These are phyloP conservation scores for Amblyornis subalaris DNA, from an alignment of 2,113 vertebrate species.

Conservation along the genomic window DNA sequence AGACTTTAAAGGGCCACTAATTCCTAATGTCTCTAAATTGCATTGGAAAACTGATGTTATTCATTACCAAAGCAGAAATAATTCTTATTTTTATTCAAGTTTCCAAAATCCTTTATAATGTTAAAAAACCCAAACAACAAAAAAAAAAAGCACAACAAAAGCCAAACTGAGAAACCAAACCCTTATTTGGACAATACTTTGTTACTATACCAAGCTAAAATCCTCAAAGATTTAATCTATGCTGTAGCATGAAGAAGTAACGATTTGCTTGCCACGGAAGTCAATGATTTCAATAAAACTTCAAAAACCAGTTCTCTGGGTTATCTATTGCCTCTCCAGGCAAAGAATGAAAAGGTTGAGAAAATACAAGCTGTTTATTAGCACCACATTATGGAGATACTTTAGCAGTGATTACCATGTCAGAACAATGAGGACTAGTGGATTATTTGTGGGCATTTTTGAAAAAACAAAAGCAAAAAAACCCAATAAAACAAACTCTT, in stretches of 20 bases:
- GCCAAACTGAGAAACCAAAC: not conserved
- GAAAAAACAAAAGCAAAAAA: not conserved
- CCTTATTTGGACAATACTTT: not conserved
- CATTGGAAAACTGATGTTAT: not conserved
- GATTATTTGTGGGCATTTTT: not conserved
- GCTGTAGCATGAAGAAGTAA: not conserved
- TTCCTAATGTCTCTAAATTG: not conserved
- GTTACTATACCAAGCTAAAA: not conserved
- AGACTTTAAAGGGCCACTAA: slow-evolving; percentile 13
- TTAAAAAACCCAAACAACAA: not conserved
- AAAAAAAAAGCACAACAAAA: not conserved
- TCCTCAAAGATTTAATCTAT: slow-evolving; percentile 26
- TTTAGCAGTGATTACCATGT: not conserved
- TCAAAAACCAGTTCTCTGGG: slow-evolving; percentile 44
- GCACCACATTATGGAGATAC: not conserved
- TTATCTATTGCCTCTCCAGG: slow-evolving; percentile 25
- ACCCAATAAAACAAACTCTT: not conserved
- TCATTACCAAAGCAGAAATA: not conserved
- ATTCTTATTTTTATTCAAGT: not conserved
- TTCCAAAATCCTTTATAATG: not conserved
- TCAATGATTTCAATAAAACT: slow-evolving; percentile 37
- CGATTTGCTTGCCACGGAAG: slow-evolving; percentile 2
- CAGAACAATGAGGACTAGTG: not conserved
- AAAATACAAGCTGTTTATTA: slow-evolving; percentile 4
- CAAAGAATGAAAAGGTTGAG: slow-evolving; percentile 42